Percentiles rank a stretch among this genome's conserved stretches.
Conservation (phyloP, 2,113 vertebrate genomes). For the Catharus minimus region DNA sequence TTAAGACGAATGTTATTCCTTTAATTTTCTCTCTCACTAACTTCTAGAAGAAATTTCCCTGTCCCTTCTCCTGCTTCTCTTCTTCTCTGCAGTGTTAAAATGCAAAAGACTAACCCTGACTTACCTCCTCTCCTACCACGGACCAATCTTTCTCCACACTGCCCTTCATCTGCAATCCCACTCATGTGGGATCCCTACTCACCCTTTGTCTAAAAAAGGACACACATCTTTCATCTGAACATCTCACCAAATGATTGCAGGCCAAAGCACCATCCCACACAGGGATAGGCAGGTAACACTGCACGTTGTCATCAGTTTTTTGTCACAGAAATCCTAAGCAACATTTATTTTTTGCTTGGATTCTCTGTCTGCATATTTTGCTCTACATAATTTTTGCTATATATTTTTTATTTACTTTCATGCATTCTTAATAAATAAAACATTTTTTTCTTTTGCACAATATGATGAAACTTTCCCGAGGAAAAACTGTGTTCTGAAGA, state of each 20-base stretch:
- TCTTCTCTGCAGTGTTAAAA: background rate
- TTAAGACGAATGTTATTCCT: background rate
- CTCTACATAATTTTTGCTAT: background rate
- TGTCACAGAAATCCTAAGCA: background rate
- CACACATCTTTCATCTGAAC: background rate
- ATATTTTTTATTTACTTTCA: background rate
- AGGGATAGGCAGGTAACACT: background rate
- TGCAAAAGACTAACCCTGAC: background rate
- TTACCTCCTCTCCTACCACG: rapidly evolving
- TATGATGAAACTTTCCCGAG: background rate
- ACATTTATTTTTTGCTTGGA: background rate
- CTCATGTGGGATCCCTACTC: background rate
- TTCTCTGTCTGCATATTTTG: background rate
- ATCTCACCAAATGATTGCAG: background rate
- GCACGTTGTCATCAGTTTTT: rapidly evolving
- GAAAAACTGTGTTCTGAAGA: background rate
- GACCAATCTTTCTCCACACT: background rate
- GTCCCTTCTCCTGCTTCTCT: background rate
- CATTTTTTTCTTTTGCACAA: background rate
- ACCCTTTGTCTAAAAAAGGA: background rate
- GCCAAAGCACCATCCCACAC: background rate
- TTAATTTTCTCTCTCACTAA: background rate
- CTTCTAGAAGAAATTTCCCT: background rate
- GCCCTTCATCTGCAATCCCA: background rate
- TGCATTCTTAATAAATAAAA: background rate